phyloP scores from a whole-genome alignment of 2,888 invertebrate species.

The Glyphotaelius pellucidus region DNA sequence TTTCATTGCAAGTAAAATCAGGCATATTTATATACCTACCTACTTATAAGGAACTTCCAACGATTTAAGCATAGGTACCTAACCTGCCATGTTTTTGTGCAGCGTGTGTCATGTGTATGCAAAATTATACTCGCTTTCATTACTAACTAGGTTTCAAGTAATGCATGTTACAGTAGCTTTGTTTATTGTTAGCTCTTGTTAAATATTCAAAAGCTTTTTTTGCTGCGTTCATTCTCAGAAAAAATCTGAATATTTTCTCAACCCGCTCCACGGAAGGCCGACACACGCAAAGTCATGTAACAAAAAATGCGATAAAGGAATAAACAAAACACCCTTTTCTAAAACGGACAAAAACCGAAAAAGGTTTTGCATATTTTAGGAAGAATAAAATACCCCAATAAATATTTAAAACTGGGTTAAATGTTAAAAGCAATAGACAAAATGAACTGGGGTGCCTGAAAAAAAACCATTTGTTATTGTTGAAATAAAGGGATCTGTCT shows the following conservation, averaged over 20 bases:
- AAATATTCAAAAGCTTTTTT: conserved; percentile 44
- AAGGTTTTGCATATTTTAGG: conserved; percentile 62
- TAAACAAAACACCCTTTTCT: conserved; percentile 45
- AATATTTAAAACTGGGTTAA: conserved; percentile 65
- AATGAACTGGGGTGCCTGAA: conserved; percentile 16
- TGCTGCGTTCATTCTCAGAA: conserved; percentile 32
- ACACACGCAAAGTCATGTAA: conserved; percentile 13
- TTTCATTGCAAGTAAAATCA: too few relatives aligned
- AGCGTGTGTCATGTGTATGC: neutral
- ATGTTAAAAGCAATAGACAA: conserved; percentile 47
- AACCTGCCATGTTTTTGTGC: neutral
- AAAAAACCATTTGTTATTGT: conserved; percentile 40
- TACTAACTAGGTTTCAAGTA: neutral
- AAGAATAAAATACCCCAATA: conserved; percentile 58
- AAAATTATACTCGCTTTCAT: conserved; percentile 12
- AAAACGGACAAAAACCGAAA: conserved; percentile 39
- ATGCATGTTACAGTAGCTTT: conserved; percentile 40
- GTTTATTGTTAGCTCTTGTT: conserved; percentile 41
- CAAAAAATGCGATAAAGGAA: conserved; percentile 45
- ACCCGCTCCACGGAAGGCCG: neutral
- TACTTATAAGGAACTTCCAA: too few relatives aligned
- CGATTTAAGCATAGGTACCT: too few relatives aligned
- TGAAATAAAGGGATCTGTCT: conserved; percentile 41
- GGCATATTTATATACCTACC: too few relatives aligned
- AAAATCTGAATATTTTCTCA: conserved; percentile 50